Conservation (phyloP, 35 echinoderm and acorn worm species). For the Lytechinus pictus region DNA sequence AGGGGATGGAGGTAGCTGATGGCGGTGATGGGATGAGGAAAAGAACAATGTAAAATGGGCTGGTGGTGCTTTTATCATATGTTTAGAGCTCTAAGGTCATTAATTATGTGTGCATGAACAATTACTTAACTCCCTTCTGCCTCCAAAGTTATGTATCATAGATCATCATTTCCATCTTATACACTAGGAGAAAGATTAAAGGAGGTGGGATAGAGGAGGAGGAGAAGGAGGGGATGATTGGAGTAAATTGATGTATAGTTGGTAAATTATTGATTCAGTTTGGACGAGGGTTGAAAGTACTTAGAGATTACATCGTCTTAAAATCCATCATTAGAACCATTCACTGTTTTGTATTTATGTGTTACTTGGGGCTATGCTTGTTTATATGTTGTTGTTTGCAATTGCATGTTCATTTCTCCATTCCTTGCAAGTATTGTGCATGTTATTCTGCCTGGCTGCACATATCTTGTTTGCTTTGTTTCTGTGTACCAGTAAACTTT, state of each 20-base stretch:
- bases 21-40: not conserved
- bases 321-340: not conserved
- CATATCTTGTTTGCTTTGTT: not conserved
- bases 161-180: not conserved
- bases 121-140: no score
- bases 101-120: no score
- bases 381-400: not conserved
- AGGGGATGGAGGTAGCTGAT: not conserved
- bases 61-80: not conserved
- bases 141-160: not conserved
- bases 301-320: not conserved
- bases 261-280: slow-evolving; percentile 28
- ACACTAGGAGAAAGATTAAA: no score
- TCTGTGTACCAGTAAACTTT: not conserved
- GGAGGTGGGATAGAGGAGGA: not conserved
- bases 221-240: not conserved
- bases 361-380: not conserved
- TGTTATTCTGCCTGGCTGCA: no score
- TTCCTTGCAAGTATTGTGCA: no score
- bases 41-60: slow-evolving; percentile 2
- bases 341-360: not conserved
- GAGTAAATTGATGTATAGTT: slow-evolving; percentile 1
- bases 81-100: no score
- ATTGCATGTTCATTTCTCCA: not conserved
- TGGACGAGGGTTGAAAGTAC: slow-evolving; percentile 18